Base-by-base conservation (phyloP, 1,140 invertebrate genomes). In the Chymomyza costata region DNA sequence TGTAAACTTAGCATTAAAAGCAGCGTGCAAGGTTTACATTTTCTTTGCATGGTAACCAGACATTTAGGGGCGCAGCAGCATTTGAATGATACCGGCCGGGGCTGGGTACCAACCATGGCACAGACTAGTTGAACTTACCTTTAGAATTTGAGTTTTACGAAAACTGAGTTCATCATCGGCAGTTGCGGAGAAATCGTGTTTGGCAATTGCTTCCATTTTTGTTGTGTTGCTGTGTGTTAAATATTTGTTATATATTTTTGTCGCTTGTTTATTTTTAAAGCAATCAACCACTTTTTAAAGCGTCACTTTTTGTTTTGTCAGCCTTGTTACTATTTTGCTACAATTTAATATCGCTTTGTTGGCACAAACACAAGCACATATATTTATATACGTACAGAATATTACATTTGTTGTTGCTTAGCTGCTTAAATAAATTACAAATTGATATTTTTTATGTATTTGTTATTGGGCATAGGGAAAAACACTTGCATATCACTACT, bases 141-240 rank as follows among this genome's bases (percentile, higher is more conserved):
- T 99, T 39, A 99, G 89, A 64, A 97, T 91, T 87, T 97, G 94
- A 83, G 91, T 94, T 89, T 96, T 95, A 76, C 91, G 92, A 90
- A 99, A 99, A 89, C 96, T 98, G 55, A 99, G 92, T 88, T 99
- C 98, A 89, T 99, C 98, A 84, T 96, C 95, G 71, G 97, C 97
- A 61, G 96, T 98, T 54, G 97, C 97, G 85, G 92, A 95, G 88
- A 99, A 99, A 90, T 99, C 97, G 88, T 99, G 97, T 90, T 98
- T 98, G 66, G 97, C 97, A 88, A 94, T 91, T 82, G 97, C 98
- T 91, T 99, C 97, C 98, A 99, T 99, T 76, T 60, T 82, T 37
- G 49, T 53, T 60, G 39, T 43, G n/a, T 50, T 52, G 25, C 25
- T 65, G 18, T 62, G 41, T 52, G 19, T 61, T 39, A 15, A 48